phyloP scores from a whole-genome alignment of 2,113 vertebrate species.

The Saccopteryx leptura region DNA sequence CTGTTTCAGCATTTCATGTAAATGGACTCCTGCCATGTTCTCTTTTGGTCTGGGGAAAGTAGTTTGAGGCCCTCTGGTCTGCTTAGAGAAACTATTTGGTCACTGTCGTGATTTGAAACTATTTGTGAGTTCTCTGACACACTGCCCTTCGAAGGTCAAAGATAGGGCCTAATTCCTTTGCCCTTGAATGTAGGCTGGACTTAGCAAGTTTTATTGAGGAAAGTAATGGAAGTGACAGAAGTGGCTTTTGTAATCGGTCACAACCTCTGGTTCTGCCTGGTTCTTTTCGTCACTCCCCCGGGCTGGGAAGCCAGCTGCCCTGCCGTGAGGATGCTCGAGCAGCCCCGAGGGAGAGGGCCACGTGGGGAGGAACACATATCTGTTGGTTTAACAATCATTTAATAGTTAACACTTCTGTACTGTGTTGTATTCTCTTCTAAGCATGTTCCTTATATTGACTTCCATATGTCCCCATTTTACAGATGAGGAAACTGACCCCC shows the following conservation, averaged over 20 bases:
- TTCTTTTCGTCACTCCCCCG: not conserved
- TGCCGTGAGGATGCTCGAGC: not conserved
- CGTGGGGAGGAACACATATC: not conserved
- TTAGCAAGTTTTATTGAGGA: not conserved
- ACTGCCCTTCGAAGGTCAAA: not conserved
- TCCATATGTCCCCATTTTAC: not conserved
- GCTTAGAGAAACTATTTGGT: not conserved
- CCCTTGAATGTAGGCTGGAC: not conserved
- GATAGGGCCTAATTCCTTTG: not conserved
- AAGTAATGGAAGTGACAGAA: not conserved
- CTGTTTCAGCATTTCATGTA: rapidly evolving
- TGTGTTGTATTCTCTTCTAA: not conserved
- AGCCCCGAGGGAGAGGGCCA: not conserved
- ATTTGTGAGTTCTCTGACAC: not conserved
- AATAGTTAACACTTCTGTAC: not conserved
- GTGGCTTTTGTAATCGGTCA: rapidly evolving
- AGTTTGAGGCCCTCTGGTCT: not conserved
- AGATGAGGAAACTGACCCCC: not conserved
- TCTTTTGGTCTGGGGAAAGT: not conserved
- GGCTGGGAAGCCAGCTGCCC: not conserved
- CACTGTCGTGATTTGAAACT: not conserved
- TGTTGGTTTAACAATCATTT: not conserved
- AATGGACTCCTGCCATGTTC: rapidly evolving
- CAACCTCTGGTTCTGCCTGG: not conserved
- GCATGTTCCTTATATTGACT: not conserved